Evolutionary conservation across 2,113 vertebrate genomes (phyloP).

Genomic region (Etia nguti): DNA sequence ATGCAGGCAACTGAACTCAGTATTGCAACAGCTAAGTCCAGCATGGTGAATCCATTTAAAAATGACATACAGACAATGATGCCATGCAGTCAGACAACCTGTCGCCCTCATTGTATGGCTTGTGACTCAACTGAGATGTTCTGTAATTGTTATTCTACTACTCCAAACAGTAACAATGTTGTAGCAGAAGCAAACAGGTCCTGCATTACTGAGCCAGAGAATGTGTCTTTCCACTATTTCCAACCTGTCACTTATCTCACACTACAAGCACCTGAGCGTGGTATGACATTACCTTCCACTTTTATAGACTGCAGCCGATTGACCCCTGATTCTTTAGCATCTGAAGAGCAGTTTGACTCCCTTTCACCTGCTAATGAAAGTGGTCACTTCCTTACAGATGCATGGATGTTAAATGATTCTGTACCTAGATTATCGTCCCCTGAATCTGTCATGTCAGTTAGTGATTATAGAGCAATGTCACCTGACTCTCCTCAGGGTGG

Average conservation of each 20-base stretch:
- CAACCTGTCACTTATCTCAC: neutral
- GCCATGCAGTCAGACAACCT: neutral
- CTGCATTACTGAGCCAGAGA: neutral
- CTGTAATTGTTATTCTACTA: neutral
- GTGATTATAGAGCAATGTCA: slow-evolving; percentile 53
- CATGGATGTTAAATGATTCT: neutral
- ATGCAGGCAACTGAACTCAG: neutral
- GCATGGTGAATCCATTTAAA: slow-evolving; percentile 20
- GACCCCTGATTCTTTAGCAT: neutral
- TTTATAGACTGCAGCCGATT: neutral
- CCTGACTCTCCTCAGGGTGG: slow-evolving; percentile 33
- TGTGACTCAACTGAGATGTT: slow-evolving; percentile 47
- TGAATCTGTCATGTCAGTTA: slow-evolving; percentile 59
- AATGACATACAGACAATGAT: neutral
- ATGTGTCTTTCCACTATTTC: neutral
- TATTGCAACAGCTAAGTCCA: neutral
- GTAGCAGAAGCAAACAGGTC: neutral
- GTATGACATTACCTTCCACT: neutral
- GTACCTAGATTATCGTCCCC: slow-evolving; percentile 37
- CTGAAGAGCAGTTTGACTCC: neutral
- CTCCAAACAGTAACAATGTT: neutral
- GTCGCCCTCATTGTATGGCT: neutral
- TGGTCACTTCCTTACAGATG: neutral
- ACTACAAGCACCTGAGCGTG: neutral
- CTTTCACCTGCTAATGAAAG: slow-evolving; percentile 7